Conservation (phyloP, 2,888 invertebrate species). For the Hirudinaria manillensis region DNA sequence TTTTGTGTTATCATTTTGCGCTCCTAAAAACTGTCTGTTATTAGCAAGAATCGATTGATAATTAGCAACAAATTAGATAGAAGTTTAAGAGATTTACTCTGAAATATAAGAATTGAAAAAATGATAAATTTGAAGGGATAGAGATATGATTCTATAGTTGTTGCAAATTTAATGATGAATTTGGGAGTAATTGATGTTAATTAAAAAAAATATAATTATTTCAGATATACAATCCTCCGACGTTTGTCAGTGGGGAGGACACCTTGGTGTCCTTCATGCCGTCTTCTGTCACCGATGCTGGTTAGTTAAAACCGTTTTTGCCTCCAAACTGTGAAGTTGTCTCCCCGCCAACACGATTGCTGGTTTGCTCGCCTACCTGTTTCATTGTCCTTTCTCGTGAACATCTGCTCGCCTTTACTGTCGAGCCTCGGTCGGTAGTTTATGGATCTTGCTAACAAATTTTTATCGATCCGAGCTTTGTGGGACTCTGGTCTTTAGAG, state of each 20-base stretch:
- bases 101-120: not conserved
- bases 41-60: not conserved
- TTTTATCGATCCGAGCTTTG: not conserved
- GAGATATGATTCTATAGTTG: too few relatives aligned
- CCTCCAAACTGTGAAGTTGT: too few relatives aligned
- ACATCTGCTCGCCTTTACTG: too few relatives aligned
- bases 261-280: not conserved
- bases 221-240: constrained; percentile 7
- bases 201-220: not conserved
- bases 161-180: too few relatives aligned
- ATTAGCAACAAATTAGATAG: not conserved
- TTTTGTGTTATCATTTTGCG: not conserved
- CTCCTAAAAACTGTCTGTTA: not conserved
- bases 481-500: not conserved
- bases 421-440: too few relatives aligned
- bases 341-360: too few relatives aligned
- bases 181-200: not conserved
- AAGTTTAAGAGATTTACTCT: not conserved
- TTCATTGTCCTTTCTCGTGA: too few relatives aligned
- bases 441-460: not conserved
- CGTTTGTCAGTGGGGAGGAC: not conserved
- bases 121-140: too few relatives aligned
- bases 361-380: too few relatives aligned
- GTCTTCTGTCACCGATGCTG: not conserved
- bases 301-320: too few relatives aligned